Base-by-base conservation (phyloP, 2,888 invertebrate species). In the Mythimna lalbum region DNA sequence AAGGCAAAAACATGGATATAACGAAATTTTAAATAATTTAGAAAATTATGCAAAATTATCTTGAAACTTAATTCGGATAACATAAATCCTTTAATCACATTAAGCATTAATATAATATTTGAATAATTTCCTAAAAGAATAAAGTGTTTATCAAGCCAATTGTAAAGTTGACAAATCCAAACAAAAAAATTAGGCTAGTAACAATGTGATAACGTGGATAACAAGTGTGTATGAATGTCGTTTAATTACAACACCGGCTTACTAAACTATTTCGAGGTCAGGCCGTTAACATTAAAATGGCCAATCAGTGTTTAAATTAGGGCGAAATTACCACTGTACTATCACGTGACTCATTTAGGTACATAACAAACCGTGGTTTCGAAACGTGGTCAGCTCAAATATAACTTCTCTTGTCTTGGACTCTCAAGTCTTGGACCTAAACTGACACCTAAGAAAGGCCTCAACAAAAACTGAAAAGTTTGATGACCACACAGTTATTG, bases 251-350 rank as follows among this genome's bases (percentile, higher is more conserved):
- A 83, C 80, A 83, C 55, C 53, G 33, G 65, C 33, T 83, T 76
- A 73, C 67, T 71, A 74, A 79, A 83, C 66, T 39, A 65, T 61
- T 82, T 69, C 73, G 77, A 81, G 84, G 84, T 69, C 75, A 65
- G 39, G 36, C 55, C 17, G 65, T 73, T 63, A 77, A 74, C 52
- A 63, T 63, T 56, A 61, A 64, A 65, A 73, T 57, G 53, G 50
- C 23, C 59, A 81, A 70, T 79, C 71, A 72, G 61, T 69, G 60
- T 69, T 62, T 43, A 70, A 83, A 82, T 81, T 70, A 67, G 83
- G 70, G 10, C 74, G 36, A 79, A 66, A 61, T 74, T 74, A 63
- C 55, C 17, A 66, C 53, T 4, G 19, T 62, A n/a, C 14, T 59
- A 27, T 61, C 69, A 74, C 66, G 53, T 69, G 69, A 77, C 57